phyloP scores from a whole-genome alignment of 2,113 vertebrate species.

The Okapia johnstoni region DNA sequence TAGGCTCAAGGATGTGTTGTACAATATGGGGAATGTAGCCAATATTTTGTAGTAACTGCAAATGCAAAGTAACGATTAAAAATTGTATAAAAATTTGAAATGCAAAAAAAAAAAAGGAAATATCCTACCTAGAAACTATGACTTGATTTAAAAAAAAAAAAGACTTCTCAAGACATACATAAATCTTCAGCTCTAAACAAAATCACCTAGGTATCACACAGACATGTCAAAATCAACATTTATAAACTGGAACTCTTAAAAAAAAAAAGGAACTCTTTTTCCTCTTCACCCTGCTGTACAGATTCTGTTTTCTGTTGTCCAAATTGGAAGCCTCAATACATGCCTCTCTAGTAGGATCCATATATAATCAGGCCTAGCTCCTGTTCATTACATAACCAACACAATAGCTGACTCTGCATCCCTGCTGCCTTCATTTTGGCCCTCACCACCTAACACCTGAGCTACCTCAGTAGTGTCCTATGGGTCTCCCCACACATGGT shows the following conservation, averaged over 20 bases:
- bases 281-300: neutral
- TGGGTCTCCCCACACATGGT: neutral
- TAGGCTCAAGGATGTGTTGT: neutral
- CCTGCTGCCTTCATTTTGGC: neutral
- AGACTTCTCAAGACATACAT: neutral
- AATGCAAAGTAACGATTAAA: neutral
- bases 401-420: neutral
- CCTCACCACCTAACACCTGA: neutral
- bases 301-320: neutral
- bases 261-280: neutral
- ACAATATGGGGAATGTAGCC: neutral
- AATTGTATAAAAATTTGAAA: neutral
- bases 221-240: neutral
- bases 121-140: neutral
- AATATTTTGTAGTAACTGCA: neutral
- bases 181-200: neutral
- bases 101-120: neutral
- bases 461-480: neutral
- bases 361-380: neutral
- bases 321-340: neutral
- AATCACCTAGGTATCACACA: neutral
- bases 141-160: neutral
- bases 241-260: neutral
- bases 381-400: neutral
- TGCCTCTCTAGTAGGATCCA: neutral